A percentile compares a stretch with the other conserved stretches of the same genome.
Conservation (phyloP, 2,113 vertebrate genomes). For the Passer montanus region DNA sequence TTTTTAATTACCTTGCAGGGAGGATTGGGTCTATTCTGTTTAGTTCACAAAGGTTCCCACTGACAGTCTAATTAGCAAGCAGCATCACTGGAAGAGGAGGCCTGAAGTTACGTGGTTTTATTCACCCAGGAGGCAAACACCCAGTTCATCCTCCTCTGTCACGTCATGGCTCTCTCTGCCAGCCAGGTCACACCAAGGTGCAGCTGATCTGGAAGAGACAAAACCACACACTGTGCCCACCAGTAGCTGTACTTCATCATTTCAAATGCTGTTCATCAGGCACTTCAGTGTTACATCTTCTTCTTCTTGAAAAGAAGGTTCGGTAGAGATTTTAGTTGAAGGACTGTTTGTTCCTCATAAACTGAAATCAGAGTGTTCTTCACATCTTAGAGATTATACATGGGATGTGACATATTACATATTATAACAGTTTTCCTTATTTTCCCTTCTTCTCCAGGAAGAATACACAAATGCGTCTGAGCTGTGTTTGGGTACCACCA, state of each 20-base stretch:
- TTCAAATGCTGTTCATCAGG: background rate
- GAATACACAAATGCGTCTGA: background rate
- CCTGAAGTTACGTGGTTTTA: background rate
- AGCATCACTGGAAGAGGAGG: background rate
- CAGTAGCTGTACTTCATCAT: background rate
- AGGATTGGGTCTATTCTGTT: background rate
- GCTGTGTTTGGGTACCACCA: background rate
- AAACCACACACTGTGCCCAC: background rate
- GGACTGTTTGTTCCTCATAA: background rate
- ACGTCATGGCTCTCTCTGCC: background rate
- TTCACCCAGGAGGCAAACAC: background rate
- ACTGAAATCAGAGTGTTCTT: background rate
- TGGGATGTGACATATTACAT: background rate
- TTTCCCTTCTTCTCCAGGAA: background rate
- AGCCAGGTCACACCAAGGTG: background rate
- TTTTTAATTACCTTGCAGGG: slow-evolving; percentile 49
- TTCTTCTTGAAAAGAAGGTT: background rate
- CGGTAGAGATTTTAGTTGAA: background rate
- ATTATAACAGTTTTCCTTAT: background rate
- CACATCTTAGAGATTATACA: background rate
- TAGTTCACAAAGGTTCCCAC: background rate
- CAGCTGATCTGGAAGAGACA: background rate
- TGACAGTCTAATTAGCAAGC: slow-evolving; percentile 40
- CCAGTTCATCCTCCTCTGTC: background rate
- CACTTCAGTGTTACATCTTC: background rate